A percentile compares a stretch with the other conserved stretches of the same genome.
Conservation (phyloP, 2,888 invertebrate genomes). For the Spisula subtruncata region DNA sequence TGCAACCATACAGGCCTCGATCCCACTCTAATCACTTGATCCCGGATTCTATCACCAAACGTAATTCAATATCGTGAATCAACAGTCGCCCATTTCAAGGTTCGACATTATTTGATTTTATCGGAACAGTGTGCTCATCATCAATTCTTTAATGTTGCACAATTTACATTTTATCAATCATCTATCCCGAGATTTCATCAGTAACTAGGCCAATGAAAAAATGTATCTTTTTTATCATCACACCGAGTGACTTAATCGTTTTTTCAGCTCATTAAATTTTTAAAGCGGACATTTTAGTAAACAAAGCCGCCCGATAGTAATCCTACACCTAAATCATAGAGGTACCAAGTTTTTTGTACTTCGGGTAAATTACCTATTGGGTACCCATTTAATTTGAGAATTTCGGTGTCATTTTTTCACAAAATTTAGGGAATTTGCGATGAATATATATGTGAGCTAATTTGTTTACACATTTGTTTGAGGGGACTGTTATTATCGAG, state of each 20-base stretch:
- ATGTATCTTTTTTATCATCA: constrained; percentile 9
- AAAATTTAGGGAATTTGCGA: no score
- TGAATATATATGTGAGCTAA: no score
- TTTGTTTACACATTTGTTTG: no score
- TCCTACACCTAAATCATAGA: neutral
- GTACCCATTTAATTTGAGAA: no score
- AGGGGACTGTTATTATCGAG: no score
- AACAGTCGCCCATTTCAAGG: neutral
- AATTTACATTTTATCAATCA: constrained; percentile 4
- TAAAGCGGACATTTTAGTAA: neutral
- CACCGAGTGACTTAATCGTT: neutral
- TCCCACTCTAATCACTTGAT: neutral
- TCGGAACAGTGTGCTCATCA: neutral
- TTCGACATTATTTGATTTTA: neutral
- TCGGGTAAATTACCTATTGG: no score
- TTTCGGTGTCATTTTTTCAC: no score
- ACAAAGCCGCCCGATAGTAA: neutral
- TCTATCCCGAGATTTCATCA: neutral
- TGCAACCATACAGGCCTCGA: neutral
- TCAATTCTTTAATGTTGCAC: constrained; percentile 3
- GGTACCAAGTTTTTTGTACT: no score
- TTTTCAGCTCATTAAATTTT: neutral
- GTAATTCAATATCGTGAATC: constrained; percentile 2
- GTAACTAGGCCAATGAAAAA: neutral
- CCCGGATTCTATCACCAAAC: no score